Conservation (phyloP, 2,113 vertebrate species). For the Climacteris rufus region DNA sequence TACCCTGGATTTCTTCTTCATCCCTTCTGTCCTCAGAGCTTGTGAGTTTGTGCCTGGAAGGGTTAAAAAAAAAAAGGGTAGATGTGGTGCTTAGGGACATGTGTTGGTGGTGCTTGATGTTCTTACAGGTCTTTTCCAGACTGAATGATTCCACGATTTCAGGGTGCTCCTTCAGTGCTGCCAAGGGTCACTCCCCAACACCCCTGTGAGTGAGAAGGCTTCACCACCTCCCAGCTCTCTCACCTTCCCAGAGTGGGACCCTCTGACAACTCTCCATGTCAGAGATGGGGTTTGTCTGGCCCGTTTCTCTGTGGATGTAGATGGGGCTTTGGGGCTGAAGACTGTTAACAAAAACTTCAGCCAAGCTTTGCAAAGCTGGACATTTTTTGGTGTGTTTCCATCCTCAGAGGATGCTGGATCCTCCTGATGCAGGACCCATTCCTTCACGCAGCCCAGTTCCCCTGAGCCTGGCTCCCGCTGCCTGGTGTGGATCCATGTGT, state of each 20-base stretch:
- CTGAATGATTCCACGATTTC: neutral
- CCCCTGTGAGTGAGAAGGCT: rapidly evolving
- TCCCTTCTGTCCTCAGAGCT: neutral
- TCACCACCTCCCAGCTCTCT: neutral
- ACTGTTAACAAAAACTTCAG: neutral
- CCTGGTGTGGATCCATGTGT: slow-evolving; percentile 43
- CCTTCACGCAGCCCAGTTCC: slow-evolving; percentile 16
- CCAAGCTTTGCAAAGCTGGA: neutral
- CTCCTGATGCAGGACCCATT: neutral
- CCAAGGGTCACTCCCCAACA: too few species aligned
- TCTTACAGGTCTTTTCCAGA: neutral
- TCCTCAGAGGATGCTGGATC: neutral
- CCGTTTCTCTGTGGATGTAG: neutral
- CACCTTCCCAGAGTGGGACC: neutral
- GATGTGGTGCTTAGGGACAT: neutral
- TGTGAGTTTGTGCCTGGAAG: neutral
- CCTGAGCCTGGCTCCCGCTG: neutral
- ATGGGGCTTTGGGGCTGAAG: neutral
- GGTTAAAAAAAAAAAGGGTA: rapidly evolving
- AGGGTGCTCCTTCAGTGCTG: neutral
- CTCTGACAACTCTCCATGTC: neutral
- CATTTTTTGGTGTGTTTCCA: neutral
- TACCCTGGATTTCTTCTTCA: neutral
- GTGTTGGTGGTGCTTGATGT: neutral
- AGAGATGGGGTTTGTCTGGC: neutral